Evolutionary conservation across 2,113 vertebrate species (phyloP).

Genomic region (Empidonax alnorum): DNA sequence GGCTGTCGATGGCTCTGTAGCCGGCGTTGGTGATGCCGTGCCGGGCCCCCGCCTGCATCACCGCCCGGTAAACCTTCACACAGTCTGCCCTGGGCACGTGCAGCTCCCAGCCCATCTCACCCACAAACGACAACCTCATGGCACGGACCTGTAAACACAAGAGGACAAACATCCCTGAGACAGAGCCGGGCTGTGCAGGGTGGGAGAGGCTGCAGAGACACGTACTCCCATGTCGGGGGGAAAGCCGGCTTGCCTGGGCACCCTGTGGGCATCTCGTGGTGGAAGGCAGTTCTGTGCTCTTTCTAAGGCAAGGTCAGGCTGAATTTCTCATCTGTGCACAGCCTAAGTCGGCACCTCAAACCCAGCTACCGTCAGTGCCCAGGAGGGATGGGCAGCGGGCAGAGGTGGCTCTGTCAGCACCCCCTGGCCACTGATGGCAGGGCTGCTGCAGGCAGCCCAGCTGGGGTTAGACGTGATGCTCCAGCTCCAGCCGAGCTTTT

Average conservation of each 20-base stretch:
- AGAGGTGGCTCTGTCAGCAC: neutral
- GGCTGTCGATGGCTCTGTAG: conserved; percentile 96
- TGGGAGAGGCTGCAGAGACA: accelerated
- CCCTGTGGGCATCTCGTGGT: neutral
- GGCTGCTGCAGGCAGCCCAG: neutral
- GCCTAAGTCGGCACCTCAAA: neutral
- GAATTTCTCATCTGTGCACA: neutral
- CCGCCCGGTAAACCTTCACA: conserved; percentile 84
- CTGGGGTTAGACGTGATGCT: neutral
- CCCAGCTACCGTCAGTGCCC: accelerated
- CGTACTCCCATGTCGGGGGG: accelerated
- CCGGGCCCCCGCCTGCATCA: conserved; percentile 87
- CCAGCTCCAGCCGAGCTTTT: neutral
- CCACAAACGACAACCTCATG: conserved; percentile 92
- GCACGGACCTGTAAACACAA: conserved; percentile 84
- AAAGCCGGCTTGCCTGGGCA: neutral
- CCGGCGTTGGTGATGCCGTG: conserved; percentile 87
- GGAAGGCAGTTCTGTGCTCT: neutral
- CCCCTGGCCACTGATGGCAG: accelerated
- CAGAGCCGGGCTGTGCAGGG: accelerated
- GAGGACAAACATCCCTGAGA: accelerated
- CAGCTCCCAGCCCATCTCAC: conserved; percentile 97
- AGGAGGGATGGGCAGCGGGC: neutral
- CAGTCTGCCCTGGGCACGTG: conserved; percentile 86
- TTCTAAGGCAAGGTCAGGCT: neutral